A percentile compares a stretch with the other conserved stretches of the same genome.
These are phyloP conservation scores for Siphamia tubifer DNA, from an alignment of 2,113 vertebrate species.

Conservation along the genomic window DNA sequence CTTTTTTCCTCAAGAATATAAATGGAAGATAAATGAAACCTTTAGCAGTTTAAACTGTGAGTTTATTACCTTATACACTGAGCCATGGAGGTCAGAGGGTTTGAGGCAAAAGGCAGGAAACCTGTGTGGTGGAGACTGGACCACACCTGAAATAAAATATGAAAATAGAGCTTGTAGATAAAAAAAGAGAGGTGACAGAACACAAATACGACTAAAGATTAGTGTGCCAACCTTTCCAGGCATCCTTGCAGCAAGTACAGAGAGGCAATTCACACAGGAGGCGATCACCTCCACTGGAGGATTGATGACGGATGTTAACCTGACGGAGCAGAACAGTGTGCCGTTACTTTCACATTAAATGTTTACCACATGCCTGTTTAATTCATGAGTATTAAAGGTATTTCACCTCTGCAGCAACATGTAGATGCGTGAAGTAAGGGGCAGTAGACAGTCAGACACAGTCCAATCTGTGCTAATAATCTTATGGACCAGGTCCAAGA, in stretches of 20 bases:
- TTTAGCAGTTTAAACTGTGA: background rate
- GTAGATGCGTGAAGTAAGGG: slow-evolving; percentile 96
- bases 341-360: background rate
- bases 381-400: background rate
- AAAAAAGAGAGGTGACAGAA: background rate
- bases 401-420: slow-evolving; percentile 94
- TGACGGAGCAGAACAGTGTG: slow-evolving; percentile 45
- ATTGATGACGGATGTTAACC: slow-evolving; percentile 91
- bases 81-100: slow-evolving; percentile 86
- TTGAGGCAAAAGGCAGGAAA: slow-evolving; percentile 92
- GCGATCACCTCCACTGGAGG: slow-evolving; percentile 95
- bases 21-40: background rate
- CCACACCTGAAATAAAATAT: slow-evolving; percentile 85
- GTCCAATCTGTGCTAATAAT: slow-evolving; percentile 95
- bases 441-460: slow-evolving; percentile 92
- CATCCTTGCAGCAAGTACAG: slow-evolving; percentile 90
- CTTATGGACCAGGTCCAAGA: slow-evolving; percentile 95
- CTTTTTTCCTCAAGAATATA: too few species aligned
- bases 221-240: slow-evolving; percentile 88
- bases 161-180: background rate
- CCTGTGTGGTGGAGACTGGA: slow-evolving; percentile 95
- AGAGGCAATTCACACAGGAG: slow-evolving; percentile 94
- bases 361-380: background rate
- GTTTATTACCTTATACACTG: slow-evolving; percentile 87
- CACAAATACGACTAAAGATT: background rate